Evolutionary conservation across 2,888 invertebrate genomes (phyloP), one percentile per base, ranked within the genome.

Genomic region (Fissipunctia ypsillon): DNA sequence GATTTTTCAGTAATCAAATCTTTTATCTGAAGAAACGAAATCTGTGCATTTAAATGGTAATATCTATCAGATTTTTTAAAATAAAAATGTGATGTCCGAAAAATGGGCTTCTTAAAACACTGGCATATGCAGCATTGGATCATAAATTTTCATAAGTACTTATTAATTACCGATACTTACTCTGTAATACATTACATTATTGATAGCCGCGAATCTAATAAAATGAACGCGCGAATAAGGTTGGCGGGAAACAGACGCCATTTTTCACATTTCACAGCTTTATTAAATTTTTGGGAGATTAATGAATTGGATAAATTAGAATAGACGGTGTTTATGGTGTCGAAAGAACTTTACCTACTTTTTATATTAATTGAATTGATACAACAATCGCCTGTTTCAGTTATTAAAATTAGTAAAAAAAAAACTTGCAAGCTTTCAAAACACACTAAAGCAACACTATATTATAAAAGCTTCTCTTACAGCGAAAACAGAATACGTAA

Each of bases 181-280:
- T 57, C 64, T 65, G 64, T 61, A 81, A 81, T 61, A 75, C 65
- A 81, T 84, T 81, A 84, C 76, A n/a, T 68, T 81, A 84, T 77
- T 73, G 69, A 85, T 70, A 77, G 67, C 50, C 59, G 28, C 64
- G 52, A 71, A 72, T 78, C 56, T 85, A 66, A 83, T 78, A 78
- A 83, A 71, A 71, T 69, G 69, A 73, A 83, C 41, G 45, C 54
- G 28, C 38, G 56, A 69, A 61, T 63, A 68, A 60, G 65, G 73
- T 35, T 74, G 75, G 63, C 65, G 69, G 66, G 59, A 66, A 66
- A 63, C 69, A 54, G 72, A 57, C 54, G 66, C 72, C 64, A 78
- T 85, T 68, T 85, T 82, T 73, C 72, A 81, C 70, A 69, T 68
- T 69, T 71, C 73, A 67, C 35, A 63, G 66, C 56, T 73, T 75